These are phyloP conservation scores for Cancer borealis DNA, from an alignment of 2,888 invertebrate species.

Conservation along the genomic window DNA sequence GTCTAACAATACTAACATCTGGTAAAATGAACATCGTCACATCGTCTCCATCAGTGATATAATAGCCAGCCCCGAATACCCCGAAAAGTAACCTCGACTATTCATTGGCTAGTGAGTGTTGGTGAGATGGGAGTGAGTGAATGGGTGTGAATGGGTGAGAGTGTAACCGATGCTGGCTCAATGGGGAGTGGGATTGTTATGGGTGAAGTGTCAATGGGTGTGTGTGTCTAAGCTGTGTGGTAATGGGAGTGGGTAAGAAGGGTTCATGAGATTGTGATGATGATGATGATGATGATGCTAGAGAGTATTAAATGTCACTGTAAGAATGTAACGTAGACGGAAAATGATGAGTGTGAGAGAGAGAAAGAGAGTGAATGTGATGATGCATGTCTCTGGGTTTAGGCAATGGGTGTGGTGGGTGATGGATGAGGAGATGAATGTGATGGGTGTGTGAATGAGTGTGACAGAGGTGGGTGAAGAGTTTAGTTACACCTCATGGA, in stretches of 20 bases:
- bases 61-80: constrained; percentile 54
- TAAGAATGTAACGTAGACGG: not conserved
- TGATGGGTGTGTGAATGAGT: not conserved
- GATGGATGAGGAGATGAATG: not conserved
- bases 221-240: not conserved
- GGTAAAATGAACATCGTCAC: constrained; percentile 42
- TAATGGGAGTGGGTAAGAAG: not conserved
- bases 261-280: not conserved
- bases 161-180: constrained; percentile 45
- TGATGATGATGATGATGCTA: not conserved
- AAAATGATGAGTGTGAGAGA: not conserved
- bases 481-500: too few relatives aligned
- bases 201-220: constrained; percentile 34
- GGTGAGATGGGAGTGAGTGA: not conserved
- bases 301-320: not conserved
- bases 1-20: not conserved
- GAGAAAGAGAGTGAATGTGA: not conserved
- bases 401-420: not conserved
- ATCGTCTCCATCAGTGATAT: constrained; percentile 53
- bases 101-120: constrained; percentile 2
- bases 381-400: not conserved
- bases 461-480: not conserved
- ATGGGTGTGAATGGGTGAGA: constrained; percentile 52
- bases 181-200: not conserved
- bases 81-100: not conserved